These are phyloP conservation scores for Eledona agricola DNA, from an alignment of 2,888 invertebrate genomes.

Conservation along the genomic window DNA sequence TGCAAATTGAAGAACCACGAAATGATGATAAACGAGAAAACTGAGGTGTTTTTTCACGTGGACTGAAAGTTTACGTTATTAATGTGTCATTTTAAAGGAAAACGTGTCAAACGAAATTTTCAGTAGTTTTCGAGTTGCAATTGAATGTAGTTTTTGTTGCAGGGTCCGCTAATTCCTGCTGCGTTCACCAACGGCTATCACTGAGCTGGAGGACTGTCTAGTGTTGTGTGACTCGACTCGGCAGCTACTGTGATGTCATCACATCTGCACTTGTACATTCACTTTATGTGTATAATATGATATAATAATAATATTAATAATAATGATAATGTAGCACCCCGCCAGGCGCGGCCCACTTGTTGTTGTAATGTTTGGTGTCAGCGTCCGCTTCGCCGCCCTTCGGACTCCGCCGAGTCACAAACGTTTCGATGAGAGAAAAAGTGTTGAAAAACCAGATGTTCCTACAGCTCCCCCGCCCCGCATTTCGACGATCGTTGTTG, in stretches of 20 bases:
- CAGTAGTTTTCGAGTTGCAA: slow-evolving; percentile 8
- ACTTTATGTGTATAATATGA: slow-evolving; percentile 61
- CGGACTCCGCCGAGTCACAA: slow-evolving; percentile 61
- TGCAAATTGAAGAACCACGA: too few species aligned
- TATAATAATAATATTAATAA: slow-evolving; percentile 45
- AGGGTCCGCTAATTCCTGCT: slow-evolving; percentile 97
- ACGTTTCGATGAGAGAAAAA: slow-evolving; percentile 17
- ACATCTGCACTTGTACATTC: slow-evolving; percentile 64
- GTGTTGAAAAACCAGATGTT: slow-evolving; percentile 19
- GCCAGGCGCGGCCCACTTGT: slow-evolving; percentile 64
- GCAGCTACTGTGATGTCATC: slow-evolving; percentile 63
- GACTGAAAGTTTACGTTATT: too few species aligned
- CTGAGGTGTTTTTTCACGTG: too few species aligned
- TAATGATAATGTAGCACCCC: slow-evolving; percentile 62
- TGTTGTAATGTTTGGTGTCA: slow-evolving; percentile 64
- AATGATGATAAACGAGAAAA: too few species aligned
- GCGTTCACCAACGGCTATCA: slow-evolving; percentile 99
- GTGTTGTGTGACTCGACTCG: slow-evolving; percentile 63
- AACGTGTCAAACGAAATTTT: too few species aligned
- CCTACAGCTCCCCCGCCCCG: slow-evolving; percentile 22
- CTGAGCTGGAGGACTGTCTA: slow-evolving; percentile 68
- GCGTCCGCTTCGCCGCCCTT: slow-evolving; percentile 63
- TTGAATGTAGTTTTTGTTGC: slow-evolving; percentile 66
- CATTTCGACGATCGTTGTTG: slow-evolving; percentile 3
- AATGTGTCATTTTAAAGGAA: too few species aligned